phyloP scores from a whole-genome alignment of 2,888 invertebrate species.

The Drosophila nr. perissopoda region DNA sequence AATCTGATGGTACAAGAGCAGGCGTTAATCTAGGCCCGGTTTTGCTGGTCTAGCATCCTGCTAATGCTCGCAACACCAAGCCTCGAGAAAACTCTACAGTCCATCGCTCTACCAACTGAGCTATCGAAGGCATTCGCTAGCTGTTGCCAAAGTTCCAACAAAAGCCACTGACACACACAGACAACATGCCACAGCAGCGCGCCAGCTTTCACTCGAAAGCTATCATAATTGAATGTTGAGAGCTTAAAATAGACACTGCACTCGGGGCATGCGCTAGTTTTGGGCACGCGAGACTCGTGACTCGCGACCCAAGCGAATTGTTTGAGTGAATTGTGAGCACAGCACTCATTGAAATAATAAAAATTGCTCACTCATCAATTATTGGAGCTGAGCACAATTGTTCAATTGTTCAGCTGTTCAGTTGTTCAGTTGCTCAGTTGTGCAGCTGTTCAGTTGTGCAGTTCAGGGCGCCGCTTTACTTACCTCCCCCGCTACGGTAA shows the following conservation, averaged over 20 bases:
- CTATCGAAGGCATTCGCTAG: conserved; percentile 72
- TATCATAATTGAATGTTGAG: conserved; percentile 20
- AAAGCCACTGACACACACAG: background rate
- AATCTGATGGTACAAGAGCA: conserved; percentile 60
- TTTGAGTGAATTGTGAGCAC: conserved; percentile 14
- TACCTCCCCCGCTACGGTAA: conserved; percentile 93
- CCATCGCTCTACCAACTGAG: conserved; percentile 81
- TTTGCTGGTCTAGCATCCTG: conserved; percentile 55
- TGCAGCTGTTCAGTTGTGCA: background rate
- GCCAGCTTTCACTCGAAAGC: conserved; percentile 66
- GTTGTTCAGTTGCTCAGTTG: too few relatives aligned
- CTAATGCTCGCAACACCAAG: conserved; percentile 54
- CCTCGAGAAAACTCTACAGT: conserved; percentile 72
- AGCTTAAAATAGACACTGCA: conserved; percentile 52
- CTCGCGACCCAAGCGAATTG: background rate
- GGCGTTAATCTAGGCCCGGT: conserved; percentile 47
- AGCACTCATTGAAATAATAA: conserved; percentile 11
- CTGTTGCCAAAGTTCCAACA: conserved; percentile 24
- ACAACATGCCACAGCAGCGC: background rate
- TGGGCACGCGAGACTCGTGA: background rate
- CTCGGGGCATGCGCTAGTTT: conserved; percentile 55
- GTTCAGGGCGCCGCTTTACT: conserved; percentile 36
- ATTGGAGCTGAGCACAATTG: background rate
- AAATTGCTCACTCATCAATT: conserved; percentile 10
- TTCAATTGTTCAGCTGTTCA: background rate